These are phyloP conservation scores for Procambarus clarkii DNA, from an alignment of 1,140 invertebrate species.

Conservation along the genomic window DNA sequence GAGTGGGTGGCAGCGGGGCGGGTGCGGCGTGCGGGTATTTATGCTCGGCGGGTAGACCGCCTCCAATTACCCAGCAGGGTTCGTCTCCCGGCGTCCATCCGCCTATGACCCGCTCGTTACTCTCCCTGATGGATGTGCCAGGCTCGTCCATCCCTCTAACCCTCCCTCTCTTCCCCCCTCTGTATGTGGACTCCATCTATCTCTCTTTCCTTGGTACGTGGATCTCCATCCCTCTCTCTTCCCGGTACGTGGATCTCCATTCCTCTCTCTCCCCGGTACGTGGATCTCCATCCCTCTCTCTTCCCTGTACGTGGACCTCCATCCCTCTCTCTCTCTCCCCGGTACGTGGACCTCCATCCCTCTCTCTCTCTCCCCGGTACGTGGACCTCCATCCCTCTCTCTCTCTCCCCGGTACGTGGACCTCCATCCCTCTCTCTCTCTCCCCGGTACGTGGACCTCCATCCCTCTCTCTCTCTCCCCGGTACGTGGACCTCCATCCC, in stretches of 20 bases:
- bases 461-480: too few species aligned
- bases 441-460: too few species aligned
- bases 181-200: background rate
- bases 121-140: constrained; percentile 59
- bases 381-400: too few species aligned
- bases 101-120: constrained; percentile 64
- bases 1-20: constrained; percentile 57
- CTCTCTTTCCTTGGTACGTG: background rate
- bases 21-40: constrained; percentile 64
- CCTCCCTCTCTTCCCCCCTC: background rate
- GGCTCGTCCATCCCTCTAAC: background rate
- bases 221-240: background rate
- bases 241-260: background rate
- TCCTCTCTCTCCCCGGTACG: background rate
- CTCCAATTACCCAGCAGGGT: constrained; percentile 71
- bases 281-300: background rate
- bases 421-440: too few species aligned
- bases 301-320: too few species aligned
- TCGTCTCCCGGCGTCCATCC: constrained; percentile 66
- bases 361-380: too few species aligned
- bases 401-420: too few species aligned
- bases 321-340: too few species aligned
- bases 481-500: too few species aligned
- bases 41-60: constrained; percentile 65
- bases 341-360: too few species aligned